Evolutionary conservation across 2,888 invertebrate genomes (phyloP), one percentile per base, ranked within the genome.

Genomic region (Dyspetes luteomarginatus): DNA sequence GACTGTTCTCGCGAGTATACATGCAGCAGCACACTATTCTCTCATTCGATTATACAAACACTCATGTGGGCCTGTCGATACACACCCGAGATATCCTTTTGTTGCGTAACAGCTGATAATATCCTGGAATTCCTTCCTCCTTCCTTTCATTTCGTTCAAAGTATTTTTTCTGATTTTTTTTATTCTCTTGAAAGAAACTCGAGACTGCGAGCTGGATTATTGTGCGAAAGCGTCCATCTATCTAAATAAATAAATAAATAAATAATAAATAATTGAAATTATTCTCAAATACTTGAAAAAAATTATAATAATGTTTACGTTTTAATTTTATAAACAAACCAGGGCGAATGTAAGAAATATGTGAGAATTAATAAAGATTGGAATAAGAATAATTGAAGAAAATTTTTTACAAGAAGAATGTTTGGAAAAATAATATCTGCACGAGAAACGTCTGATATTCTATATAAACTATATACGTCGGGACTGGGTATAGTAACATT

Each of bases 61-160:
- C 64, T 24, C 64, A 30, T 4, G 26, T 48, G 56, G 41, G 45
- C 73, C 78, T 84, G 86, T 87, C 85, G 86, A 87, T 87, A 74
- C 58, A 84, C 83, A 65, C 81, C 72, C 82, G 83, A 78, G 78
- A 82, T 78, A 82, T 79, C 79, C 75, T 76, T n/a, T 82, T 79
- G 75, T 82, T 76, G 72, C 78, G 82, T 79, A 79, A 82, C 79
- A 62, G 41, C 68, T 58, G 68, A 78, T 52, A 74, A n/a, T 19
- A 52, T 36, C 55, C 58, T 22, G 62, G 9, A 45, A 71, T 74
- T 81, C 56, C 79, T 82, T 75, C 58, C 81, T 78, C 65, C n/a
- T 68, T 78, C 30, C 56, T 76, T 62, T 56, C 58, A 64, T 73
- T 74, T 58, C 58, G 26, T 36, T 71, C 55, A 7, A 50, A 7